Base-by-base conservation (phyloP, 1,140 invertebrate genomes). In the Penaeus chinensis region DNA sequence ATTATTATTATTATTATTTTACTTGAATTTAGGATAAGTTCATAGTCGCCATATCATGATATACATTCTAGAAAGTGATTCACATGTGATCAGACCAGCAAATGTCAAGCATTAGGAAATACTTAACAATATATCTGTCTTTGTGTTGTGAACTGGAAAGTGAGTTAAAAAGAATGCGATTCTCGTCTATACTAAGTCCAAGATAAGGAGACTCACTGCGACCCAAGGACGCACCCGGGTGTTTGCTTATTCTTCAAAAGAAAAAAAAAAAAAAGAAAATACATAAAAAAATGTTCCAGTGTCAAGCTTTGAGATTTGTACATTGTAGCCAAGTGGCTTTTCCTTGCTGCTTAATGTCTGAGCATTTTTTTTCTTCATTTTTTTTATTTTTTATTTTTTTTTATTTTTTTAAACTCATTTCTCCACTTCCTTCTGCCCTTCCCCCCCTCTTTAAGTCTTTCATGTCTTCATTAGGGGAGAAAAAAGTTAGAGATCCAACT, bases 321-420 rank as follows among this genome's bases (percentile, higher is more conserved):
- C 54, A 54, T 27, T 60, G 47, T 84, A 54, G 42, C 76, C 19
- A 76, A 60, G 54, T 76, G 47, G 66, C 54, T 84, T 76, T 24
- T 66, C 69, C 66, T 74, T 84, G 37, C 37, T 84, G 47, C 69
- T 76, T 24, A 84, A 84, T 71, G 76, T 84, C 82, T 76, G 76
- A 84, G 66, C 69, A 84, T 76, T 76, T 76, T 84, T 76, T 84
- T 61, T 76, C 16, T 54, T 8, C 11, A 10, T 54, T 13, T 42
- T 42, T 42, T 42, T 42, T 42, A 8, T 7, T 42, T 37, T 2
- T 42, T 32, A 32, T 32, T 32, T 42, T 42, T 42, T 42, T 42
- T 42, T 42, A 2, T 37, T 37, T 37, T 37, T 5, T 37, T 37
- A 3, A 42, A 42, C 37, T 42, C 54, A 13, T 13, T 54, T 54